Percentiles rank a stretch among this genome's conserved stretches.
Conservation (phyloP, 2,888 invertebrate species). For the Volucella inflata region DNA sequence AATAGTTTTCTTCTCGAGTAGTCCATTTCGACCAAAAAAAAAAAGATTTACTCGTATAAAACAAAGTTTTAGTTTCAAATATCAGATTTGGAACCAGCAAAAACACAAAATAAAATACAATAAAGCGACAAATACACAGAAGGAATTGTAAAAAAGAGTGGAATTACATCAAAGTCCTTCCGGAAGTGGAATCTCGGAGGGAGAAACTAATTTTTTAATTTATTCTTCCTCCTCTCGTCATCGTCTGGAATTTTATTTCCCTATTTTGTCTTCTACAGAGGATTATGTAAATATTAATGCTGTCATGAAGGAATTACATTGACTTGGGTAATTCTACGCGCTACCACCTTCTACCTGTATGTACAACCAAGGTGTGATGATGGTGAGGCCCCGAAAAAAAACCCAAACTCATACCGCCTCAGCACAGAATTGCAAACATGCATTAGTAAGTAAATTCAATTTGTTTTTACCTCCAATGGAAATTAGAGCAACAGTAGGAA, state of each 20-base stretch:
- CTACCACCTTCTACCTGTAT: background rate
- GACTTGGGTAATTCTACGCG: conserved; percentile 5
- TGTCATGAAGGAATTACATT: conserved; percentile 57
- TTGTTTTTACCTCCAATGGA: conserved; percentile 58
- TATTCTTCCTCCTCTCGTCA: conserved; percentile 4
- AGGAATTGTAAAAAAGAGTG: conserved; percentile 1
- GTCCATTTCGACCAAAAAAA: too few species aligned
- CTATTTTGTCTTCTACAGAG: conserved; percentile 25
- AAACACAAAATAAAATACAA: conserved; percentile 7
- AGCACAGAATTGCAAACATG: conserved; percentile 60
- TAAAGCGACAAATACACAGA: conserved; percentile 1
- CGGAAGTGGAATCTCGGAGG: background rate
- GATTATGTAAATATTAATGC: conserved; percentile 66
- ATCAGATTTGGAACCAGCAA: too few species aligned
- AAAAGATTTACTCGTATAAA: too few species aligned
- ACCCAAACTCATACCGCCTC: background rate
- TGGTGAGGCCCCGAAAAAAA: background rate
- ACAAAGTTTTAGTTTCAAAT: too few species aligned
- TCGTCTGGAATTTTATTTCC: conserved; percentile 52
- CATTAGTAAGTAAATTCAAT: conserved; percentile 70
- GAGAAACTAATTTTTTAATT: conserved; percentile 33
- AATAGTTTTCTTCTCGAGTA: too few species aligned
- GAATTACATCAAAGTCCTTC: conserved; percentile 28
- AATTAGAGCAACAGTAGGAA: conserved; percentile 59
- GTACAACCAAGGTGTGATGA: background rate